Evolutionary conservation across 2,888 invertebrate species (phyloP).

Genomic region (Spodoptera picta): DNA sequence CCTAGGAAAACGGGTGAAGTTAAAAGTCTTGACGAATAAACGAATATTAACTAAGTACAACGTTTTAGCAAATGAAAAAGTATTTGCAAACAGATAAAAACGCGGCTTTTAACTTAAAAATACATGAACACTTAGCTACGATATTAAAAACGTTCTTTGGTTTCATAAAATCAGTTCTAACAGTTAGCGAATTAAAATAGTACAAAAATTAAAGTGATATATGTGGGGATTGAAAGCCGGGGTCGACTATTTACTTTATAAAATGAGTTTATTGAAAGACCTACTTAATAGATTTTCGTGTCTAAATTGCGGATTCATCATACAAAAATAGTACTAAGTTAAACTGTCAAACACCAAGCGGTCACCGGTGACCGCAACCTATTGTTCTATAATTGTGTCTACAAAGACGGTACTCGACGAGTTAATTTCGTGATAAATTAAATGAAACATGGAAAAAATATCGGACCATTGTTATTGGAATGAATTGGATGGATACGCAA

Average conservation of each 20-base stretch:
- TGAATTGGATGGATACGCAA: constrained; percentile 4
- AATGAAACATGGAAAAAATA: constrained; percentile 11
- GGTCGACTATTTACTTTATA: constrained; percentile 39
- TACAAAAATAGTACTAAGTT: constrained; percentile 17
- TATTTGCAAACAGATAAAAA: background rate
- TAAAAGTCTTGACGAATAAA: background rate
- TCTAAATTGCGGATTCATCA: constrained; percentile 24
- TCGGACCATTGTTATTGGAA: background rate
- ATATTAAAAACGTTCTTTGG: constrained; percentile 4
- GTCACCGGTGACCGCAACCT: too few species aligned
- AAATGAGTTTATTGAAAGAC: constrained; percentile 50
- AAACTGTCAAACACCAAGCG: too few species aligned
- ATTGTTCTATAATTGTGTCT: too few species aligned
- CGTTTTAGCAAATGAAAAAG: constrained; percentile 8
- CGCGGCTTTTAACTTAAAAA: constrained; percentile 8
- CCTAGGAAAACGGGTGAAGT: background rate
- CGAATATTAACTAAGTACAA: background rate
- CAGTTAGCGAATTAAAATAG: constrained; percentile 13
- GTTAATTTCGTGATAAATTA: constrained; percentile 12
- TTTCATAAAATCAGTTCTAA: constrained; percentile 11
- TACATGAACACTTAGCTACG: constrained; percentile 3
- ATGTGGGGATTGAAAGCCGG: constrained; percentile 23
- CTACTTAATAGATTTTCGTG: constrained; percentile 33
- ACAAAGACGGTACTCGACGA: too few species aligned
- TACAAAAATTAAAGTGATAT: constrained; percentile 31